A percentile compares a stretch with the other conserved stretches of the same genome.
phyloP scores from a whole-genome alignment of 2,113 vertebrate genomes.

The Merops nubicus region DNA sequence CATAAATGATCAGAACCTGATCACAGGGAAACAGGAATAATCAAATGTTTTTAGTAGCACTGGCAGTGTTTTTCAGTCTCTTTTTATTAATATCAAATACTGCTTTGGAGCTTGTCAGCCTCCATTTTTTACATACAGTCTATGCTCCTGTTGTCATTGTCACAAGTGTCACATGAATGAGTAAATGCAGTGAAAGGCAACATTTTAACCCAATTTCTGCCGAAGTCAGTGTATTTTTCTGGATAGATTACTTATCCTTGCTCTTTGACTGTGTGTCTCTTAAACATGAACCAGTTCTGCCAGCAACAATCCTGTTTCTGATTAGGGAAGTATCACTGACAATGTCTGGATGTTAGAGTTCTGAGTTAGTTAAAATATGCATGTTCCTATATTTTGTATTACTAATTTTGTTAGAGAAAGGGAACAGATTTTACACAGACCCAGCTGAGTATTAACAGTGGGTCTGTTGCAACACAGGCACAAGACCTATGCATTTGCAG shows the following conservation, averaged over 20 bases:
- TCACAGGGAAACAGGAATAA: background rate
- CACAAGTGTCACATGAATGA: background rate
- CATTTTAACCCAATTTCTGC: background rate
- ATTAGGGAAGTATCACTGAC: background rate
- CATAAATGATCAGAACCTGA: background rate
- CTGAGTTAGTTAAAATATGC: background rate
- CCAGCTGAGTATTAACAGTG: background rate
- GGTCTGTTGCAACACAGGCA: background rate
- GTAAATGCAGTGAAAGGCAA: background rate
- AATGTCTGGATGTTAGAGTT: background rate
- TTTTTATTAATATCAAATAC: background rate
- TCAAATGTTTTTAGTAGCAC: background rate
- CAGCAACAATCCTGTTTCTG: background rate
- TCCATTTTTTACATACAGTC: background rate
- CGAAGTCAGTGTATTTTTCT: background rate
- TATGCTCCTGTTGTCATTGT: background rate
- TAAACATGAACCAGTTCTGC: background rate
- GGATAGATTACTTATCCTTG: background rate
- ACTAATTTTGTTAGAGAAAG: background rate
- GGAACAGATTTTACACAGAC: background rate
- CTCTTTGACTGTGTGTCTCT: background rate
- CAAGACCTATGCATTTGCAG: background rate
- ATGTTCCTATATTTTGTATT: background rate
- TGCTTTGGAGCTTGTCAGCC: background rate
- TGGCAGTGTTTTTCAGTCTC: background rate